These are phyloP conservation scores for Atlantisia rogersi DNA, from an alignment of 2,113 vertebrate genomes.

Conservation along the genomic window DNA sequence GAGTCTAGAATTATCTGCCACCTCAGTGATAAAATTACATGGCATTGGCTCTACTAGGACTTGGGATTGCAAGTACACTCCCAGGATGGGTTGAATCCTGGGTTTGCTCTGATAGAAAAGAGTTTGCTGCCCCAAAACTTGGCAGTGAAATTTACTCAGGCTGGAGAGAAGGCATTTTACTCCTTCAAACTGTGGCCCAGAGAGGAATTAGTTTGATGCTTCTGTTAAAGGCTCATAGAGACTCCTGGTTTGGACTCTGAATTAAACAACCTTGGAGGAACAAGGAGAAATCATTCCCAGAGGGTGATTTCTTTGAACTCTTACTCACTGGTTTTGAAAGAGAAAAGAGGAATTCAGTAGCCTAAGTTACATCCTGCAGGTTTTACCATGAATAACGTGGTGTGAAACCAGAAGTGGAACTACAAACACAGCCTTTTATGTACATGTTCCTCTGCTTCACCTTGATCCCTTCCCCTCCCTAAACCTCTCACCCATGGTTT, in stretches of 20 bases:
- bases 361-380: neutral
- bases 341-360: neutral
- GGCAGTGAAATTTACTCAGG: neutral
- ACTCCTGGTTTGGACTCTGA: neutral
- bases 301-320: neutral
- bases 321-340: neutral
- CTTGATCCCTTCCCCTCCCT: neutral
- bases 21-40: neutral
- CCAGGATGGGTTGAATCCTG: accelerated
- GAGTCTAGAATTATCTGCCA: neutral
- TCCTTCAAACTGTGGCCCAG: neutral
- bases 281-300: neutral
- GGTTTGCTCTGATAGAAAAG: neutral
- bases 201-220: neutral
- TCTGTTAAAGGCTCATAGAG: neutral
- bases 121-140: neutral
- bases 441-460: neutral
- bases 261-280: neutral
- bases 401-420: neutral
- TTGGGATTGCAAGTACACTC: neutral
- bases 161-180: neutral
- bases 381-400: neutral
- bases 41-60: neutral
- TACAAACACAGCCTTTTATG: neutral
- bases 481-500: neutral